phyloP scores from a whole-genome alignment of 2,888 invertebrate genomes.

The Orchestes rusci region DNA sequence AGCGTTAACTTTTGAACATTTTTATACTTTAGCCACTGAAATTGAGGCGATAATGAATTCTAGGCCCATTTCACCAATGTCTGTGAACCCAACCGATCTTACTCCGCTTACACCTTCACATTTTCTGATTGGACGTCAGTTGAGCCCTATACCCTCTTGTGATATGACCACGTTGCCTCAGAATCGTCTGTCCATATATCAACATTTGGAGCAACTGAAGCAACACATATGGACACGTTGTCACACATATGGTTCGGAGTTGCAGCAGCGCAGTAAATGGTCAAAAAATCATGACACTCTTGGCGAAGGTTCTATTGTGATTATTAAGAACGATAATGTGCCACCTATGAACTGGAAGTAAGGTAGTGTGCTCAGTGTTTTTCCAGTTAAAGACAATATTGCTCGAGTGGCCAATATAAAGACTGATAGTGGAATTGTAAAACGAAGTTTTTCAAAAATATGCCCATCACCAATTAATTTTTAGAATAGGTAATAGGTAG shows the following conservation, averaged over 20 bases:
- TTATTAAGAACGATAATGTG: conserved; percentile 9
- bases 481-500: too few relatives aligned
- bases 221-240: conserved; percentile 10
- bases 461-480: conserved; percentile 1
- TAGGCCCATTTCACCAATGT: conserved; percentile 12
- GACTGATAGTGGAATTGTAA: conserved; percentile 3
- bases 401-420: conserved; percentile 8
- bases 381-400: conserved; percentile 11
- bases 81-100: conserved; percentile 12
- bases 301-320: not conserved
- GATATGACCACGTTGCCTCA: conserved; percentile 6
- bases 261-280: conserved; percentile 6
- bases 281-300: conserved; percentile 8
- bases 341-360: conserved; percentile 7
- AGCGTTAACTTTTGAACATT: conserved; percentile 14
- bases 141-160: conserved; percentile 1
- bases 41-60: conserved; percentile 19
- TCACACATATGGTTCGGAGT: conserved; percentile 8
- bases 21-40: conserved; percentile 13
- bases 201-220: conserved; percentile 6
- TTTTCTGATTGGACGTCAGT: conserved; percentile 13
- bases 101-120: conserved; percentile 17
- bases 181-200: conserved; percentile 7
- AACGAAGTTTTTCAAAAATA: conserved; percentile 8
- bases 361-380: conserved; percentile 4